Evolutionary conservation across 1,140 invertebrate genomes (phyloP).

Genomic region (Lepeophtheirus salmonis): DNA sequence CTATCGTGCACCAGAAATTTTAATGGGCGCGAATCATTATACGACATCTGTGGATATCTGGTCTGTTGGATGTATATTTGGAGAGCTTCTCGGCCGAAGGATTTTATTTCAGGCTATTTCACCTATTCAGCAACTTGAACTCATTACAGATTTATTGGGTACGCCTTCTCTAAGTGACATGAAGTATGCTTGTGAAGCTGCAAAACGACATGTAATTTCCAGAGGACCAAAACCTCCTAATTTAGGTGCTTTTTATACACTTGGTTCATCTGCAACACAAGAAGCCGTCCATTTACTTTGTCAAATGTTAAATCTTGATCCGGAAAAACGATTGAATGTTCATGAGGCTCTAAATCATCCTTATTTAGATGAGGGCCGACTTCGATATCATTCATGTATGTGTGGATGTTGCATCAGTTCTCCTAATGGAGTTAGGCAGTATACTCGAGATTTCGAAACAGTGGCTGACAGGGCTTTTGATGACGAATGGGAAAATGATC

Average conservation of each 20-base stretch:
- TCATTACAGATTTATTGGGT: conserved; percentile 89
- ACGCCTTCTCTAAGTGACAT: conserved; percentile 91
- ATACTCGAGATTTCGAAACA: conserved; percentile 80
- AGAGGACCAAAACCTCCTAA: conserved; percentile 69
- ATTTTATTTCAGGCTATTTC: conserved; percentile 54
- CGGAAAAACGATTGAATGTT: conserved; percentile 81
- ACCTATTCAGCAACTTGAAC: conserved; percentile 44
- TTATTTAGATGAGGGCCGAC: conserved; percentile 87
- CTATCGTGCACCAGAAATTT: conserved; percentile 91
- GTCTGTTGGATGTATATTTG: conserved; percentile 99
- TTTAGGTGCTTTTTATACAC: conserved; percentile 69
- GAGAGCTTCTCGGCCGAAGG: conserved; percentile 74
- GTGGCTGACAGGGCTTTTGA: conserved; percentile 68
- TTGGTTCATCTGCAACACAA: conserved; percentile 77
- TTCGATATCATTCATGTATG: conserved; percentile 99
- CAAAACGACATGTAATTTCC: conserved; percentile 73
- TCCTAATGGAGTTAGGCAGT: conserved; percentile 51
- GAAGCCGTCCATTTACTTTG: conserved; percentile 94
- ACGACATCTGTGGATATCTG: conserved; percentile 90
- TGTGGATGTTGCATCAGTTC: conserved; percentile 81
- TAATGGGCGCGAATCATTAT: conserved; percentile 95
- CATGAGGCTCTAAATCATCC: conserved; percentile 84
- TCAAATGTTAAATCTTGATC: conserved; percentile 95
- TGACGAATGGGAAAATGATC: conserved; percentile 81
- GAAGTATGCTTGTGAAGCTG: conserved; percentile 85